Percentiles rank a stretch among this genome's conserved stretches.
phyloP scores from a whole-genome alignment of 2,888 invertebrate species.

The Polydrusus pterygomalis region DNA sequence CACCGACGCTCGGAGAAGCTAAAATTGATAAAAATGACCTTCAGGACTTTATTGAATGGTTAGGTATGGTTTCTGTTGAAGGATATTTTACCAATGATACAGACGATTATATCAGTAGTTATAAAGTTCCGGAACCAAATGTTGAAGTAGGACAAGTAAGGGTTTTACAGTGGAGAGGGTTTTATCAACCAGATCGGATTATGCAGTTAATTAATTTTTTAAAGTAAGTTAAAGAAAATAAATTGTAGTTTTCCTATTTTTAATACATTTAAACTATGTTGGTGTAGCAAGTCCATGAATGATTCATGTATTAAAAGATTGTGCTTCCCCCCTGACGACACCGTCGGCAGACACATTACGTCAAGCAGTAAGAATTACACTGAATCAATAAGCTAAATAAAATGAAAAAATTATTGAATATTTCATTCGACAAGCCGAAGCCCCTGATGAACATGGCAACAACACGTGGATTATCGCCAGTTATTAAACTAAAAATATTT shows the following conservation, averaged over 20 bases:
- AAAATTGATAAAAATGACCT: slow-evolving; percentile 60
- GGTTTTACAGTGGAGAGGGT: slow-evolving; percentile 73
- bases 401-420: no score
- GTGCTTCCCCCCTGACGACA: no score
- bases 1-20: slow-evolving; percentile 67
- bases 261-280: no score
- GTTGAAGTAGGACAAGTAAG: slow-evolving; percentile 67
- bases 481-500: no score
- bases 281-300: no score
- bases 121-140: slow-evolving; percentile 69
- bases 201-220: slow-evolving; percentile 61
- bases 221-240: slow-evolving; percentile 23
- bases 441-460: no score
- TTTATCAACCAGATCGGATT: slow-evolving; percentile 71
- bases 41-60: slow-evolving; percentile 74
- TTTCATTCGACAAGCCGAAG: no score
- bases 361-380: no score
- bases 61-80: slow-evolving; percentile 73
- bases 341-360: no score
- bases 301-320: no score
- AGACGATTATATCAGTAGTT: slow-evolving; percentile 67
- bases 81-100: slow-evolving; percentile 69
- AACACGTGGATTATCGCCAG: no score
- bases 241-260: background rate
- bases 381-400: no score